Base-by-base conservation (phyloP, 2,888 invertebrate genomes). In the Scotopteryx bipunctaria region DNA sequence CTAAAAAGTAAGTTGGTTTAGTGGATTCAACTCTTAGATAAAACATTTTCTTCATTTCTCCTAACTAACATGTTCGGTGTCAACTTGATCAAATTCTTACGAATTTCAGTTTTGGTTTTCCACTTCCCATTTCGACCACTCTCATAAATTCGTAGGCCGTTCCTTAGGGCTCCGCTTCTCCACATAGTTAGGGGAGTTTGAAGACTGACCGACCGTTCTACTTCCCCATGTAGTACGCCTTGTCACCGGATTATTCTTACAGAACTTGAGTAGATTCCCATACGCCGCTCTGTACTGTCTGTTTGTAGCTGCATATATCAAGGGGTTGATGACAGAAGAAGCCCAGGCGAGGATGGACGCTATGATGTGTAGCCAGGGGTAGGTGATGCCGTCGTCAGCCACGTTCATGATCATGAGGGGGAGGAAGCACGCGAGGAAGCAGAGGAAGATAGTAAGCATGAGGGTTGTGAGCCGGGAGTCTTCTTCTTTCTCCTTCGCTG, bases 351-450 rank as follows among this genome's bases (percentile, higher is more conserved):
- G 89, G 42, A 97, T 93, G 0, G 97, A 97, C 0, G 96, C 95
- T 46, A 96, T 89, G 55, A 97, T 94, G 75, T 97, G 97, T 0
- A 96, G 81, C 82, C 93, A 92, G 2, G 97, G 96, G 67, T 80
- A 81, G 2, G 74, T 71, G 52, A 94, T 93, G 57, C 94, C 92
- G 73, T 97, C 96, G 76, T 96, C 96, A 8, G 96, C 93, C 2
- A 97, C 96, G 82, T 97, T 97, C 76, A 95, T 95, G 62, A 97
- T 87, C 95, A 97, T 96, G 44, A 97, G 90, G 0, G 97, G 97
- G 60, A 97, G 91, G 86, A 97, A 98, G 71, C 96, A 97, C 38
- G 95, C 85, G 1, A 97, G 88, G 83, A 97, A 98, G 71, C 96
- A 95, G 16, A 95, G 84, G 86, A 98, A 97, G 73, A 98, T 97